A percentile compares a stretch with the other conserved stretches of the same genome.
phyloP scores from a whole-genome alignment of 1,140 invertebrate genomes.

The Chironomus tepperi region DNA sequence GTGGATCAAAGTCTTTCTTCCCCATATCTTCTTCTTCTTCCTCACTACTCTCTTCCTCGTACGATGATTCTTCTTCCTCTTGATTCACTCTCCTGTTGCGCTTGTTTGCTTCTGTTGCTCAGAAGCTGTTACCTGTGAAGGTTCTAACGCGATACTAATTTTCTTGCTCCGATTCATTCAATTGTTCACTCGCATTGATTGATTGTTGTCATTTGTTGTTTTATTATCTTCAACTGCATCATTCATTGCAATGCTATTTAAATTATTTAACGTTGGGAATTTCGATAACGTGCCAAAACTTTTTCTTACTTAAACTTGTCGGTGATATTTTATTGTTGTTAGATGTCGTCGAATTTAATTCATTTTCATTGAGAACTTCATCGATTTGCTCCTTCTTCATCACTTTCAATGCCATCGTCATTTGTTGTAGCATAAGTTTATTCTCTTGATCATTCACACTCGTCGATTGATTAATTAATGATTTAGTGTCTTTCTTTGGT shows the following conservation, averaged over 20 bases:
- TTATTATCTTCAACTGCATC: background rate
- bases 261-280: slow-evolving; percentile 20
- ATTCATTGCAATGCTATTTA: slow-evolving; percentile 20
- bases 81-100: background rate
- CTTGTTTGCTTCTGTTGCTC: background rate
- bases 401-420: background rate
- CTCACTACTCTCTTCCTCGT: slow-evolving; percentile 19
- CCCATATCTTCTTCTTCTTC: slow-evolving; percentile 30
- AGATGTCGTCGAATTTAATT: background rate
- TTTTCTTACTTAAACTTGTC: background rate
- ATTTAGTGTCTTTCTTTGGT: background rate
- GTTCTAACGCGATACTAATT: background rate
- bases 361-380: slow-evolving; percentile 8
- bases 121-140: background rate
- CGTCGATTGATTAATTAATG: background rate
- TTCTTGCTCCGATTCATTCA: background rate
- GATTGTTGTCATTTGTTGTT: slow-evolving; percentile 15
- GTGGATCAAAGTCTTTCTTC: slow-evolving; percentile 31
- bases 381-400: background rate
- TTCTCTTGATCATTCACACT: background rate
- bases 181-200: background rate
- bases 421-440: background rate
- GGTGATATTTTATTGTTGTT: too few species aligned
- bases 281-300: slow-evolving; percentile 17
- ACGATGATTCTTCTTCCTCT: slow-evolving; percentile 15